Evolutionary conservation across 2,113 vertebrate genomes (phyloP).

Genomic region (Pelusios castaneus): DNA sequence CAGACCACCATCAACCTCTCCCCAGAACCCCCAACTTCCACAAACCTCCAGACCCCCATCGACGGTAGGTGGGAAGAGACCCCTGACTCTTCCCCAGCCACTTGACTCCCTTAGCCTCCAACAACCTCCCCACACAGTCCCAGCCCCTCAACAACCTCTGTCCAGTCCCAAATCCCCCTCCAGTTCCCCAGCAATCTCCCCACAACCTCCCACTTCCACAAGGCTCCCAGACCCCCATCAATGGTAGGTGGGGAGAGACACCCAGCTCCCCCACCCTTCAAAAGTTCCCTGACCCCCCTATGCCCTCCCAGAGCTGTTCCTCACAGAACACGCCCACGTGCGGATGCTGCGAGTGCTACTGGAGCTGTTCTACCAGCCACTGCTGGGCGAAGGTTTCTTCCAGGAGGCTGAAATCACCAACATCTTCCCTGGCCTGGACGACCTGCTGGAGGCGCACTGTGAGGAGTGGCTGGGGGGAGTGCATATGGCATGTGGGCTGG

Average conservation of each 20-base stretch:
- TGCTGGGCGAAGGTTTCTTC: slow-evolving; percentile 80
- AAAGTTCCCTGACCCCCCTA: background rate
- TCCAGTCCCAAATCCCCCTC: too few relatives aligned
- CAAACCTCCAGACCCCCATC: background rate
- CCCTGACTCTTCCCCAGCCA: too few relatives aligned
- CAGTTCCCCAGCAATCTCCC: too few relatives aligned
- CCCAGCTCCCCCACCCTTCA: background rate
- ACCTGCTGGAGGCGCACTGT: slow-evolving; percentile 91
- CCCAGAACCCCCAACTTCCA: too few relatives aligned
- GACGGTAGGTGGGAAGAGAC: too few relatives aligned
- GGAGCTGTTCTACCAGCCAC: slow-evolving; percentile 85
- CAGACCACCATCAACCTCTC: too few relatives aligned
- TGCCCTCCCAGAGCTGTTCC: slow-evolving; percentile 82
- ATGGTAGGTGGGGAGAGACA: too few relatives aligned
- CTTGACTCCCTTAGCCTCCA: too few relatives aligned
- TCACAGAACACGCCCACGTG: slow-evolving; percentile 89
- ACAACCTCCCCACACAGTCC: background rate
- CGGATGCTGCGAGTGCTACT: slow-evolving; percentile 90
- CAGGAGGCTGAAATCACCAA: slow-evolving; percentile 70
- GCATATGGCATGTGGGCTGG: too few relatives aligned
- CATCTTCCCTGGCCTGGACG: slow-evolving; percentile 90
- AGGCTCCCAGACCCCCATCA: too few relatives aligned
- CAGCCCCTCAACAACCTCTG: too few relatives aligned
- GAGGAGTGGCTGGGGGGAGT: slow-evolving; percentile 41
- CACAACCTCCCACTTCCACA: background rate